Conservation (phyloP, 2,888 invertebrate species). For the Syrphus vitripennis region DNA sequence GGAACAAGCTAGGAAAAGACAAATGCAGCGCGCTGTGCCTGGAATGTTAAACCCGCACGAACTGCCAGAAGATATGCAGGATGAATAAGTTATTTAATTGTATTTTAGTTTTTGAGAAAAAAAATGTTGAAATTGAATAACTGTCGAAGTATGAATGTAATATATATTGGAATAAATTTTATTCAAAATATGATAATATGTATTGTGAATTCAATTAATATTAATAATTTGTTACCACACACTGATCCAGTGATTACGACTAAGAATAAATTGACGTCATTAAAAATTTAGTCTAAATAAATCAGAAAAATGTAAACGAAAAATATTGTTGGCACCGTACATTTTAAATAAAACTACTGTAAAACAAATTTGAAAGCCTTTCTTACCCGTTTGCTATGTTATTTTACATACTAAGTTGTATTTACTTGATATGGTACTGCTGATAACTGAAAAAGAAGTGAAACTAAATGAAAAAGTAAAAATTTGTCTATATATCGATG, state of each 20-base stretch:
- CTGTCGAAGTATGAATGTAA: constrained; percentile 75
- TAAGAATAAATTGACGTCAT: constrained; percentile 24
- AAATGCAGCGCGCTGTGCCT: constrained; percentile 95
- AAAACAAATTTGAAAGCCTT: background rate
- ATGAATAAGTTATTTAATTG: constrained; percentile 81
- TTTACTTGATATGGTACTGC: no score
- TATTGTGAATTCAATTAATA: constrained; percentile 53
- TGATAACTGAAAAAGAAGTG: no score
- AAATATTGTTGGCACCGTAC: constrained; percentile 50
- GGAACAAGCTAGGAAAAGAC: constrained; percentile 96
- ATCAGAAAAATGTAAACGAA: constrained; percentile 43
- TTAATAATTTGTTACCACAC: constrained; percentile 46
- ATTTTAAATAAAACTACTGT: constrained; percentile 54
- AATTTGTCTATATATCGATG: no score
- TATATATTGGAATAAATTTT: constrained; percentile 73
- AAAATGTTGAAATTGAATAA: constrained; percentile 74
- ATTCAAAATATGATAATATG: constrained; percentile 69
- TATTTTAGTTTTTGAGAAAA: constrained; percentile 70
- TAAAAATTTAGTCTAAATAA: constrained; percentile 38
- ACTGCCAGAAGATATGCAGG: constrained; percentile 97
- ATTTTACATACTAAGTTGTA: no score
- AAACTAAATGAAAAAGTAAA: no score
- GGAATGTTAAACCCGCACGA: constrained; percentile 98
- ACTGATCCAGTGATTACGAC: constrained; percentile 41
- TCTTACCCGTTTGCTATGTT: background rate